Conservation (phyloP, 1,140 invertebrate genomes). For the Globodera ellingtonae region DNA sequence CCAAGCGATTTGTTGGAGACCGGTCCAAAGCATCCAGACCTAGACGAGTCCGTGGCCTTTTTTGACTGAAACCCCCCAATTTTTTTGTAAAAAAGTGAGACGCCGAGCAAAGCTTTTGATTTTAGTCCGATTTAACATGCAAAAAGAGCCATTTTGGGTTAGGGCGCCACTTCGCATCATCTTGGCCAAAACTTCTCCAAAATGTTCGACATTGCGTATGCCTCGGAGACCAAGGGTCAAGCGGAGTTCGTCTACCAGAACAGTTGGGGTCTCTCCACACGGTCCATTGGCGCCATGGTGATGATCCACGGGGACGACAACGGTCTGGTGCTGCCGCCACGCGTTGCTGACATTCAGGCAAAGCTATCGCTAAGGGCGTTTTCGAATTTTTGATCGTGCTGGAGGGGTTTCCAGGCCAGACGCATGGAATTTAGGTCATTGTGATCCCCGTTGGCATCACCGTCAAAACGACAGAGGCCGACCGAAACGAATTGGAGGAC, state of each 20-base stretch:
- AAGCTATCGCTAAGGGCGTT: not conserved
- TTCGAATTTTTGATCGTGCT: too few species aligned
- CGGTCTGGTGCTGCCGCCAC: conserved; percentile 90
- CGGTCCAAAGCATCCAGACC: too few species aligned
- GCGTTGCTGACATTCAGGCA: conserved; percentile 77
- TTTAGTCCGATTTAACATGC: too few species aligned
- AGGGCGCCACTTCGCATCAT: conserved; percentile 95
- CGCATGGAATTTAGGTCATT: conserved; percentile 70
- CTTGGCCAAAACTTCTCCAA: conserved; percentile 98
- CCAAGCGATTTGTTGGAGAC: too few species aligned
- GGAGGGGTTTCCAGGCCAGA: too few species aligned
- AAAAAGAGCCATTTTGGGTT: conserved; percentile 21
- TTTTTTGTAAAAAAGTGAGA: too few species aligned
- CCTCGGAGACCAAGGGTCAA: conserved; percentile 79
- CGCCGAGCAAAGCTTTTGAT: too few species aligned
- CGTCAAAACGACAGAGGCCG: conserved; percentile 75
- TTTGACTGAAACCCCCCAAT: too few species aligned
- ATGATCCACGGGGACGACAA: conserved; percentile 96
- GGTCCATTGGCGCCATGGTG: conserved; percentile 88
- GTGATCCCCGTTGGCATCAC: conserved; percentile 96
- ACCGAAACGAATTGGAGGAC: conserved; percentile 74
- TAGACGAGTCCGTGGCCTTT: too few species aligned
- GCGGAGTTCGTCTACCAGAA: conserved; percentile 84
- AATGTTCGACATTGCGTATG: conserved; percentile 96
- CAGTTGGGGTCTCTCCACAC: conserved; percentile 95